phyloP scores from a whole-genome alignment of 2,888 invertebrate genomes.

The Drosophila sordidapex region DNA sequence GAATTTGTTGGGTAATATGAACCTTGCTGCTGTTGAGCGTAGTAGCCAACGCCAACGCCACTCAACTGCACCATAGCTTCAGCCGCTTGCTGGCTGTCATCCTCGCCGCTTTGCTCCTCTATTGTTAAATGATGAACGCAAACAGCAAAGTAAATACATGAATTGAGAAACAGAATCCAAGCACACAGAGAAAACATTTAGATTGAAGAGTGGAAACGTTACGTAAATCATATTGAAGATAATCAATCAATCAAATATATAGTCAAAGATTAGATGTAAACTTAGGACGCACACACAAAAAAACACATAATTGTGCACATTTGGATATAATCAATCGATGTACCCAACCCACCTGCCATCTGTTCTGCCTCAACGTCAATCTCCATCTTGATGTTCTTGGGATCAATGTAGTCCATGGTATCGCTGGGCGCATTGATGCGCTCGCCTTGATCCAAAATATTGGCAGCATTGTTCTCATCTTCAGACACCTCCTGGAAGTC shows the following conservation, averaged over 20 bases:
- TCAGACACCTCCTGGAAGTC: constrained; percentile 88
- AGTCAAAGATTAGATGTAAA: constrained; percentile 7
- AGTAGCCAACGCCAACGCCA: constrained; percentile 89
- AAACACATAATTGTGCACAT: constrained; percentile 6
- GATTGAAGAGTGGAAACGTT: constrained; percentile 32
- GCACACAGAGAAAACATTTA: constrained; percentile 51
- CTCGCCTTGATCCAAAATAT: constrained; percentile 84
- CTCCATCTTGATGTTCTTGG: constrained; percentile 78
- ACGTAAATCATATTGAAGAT: constrained; percentile 20
- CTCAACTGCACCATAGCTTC: constrained; percentile 91
- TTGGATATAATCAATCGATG: not conserved
- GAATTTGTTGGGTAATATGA: constrained; percentile 54
- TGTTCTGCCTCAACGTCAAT: constrained; percentile 78
- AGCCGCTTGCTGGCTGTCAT: constrained; percentile 90
- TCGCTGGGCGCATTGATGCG: constrained; percentile 67
- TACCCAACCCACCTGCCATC: constrained; percentile 71
- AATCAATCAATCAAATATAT: constrained; percentile 1
- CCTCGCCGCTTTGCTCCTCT: constrained; percentile 86
- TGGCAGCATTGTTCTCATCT: constrained; percentile 86
- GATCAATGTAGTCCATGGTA: constrained; percentile 74
- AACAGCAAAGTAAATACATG: constrained; percentile 38
- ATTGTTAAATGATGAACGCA: constrained; percentile 36
- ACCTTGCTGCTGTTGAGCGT: constrained; percentile 86
- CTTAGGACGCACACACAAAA: constrained; percentile 17
- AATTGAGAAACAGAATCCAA: constrained; percentile 57